Evolutionary conservation across 2,888 invertebrate species (phyloP).

Genomic region (Sinodicranocentrus sp.): DNA sequence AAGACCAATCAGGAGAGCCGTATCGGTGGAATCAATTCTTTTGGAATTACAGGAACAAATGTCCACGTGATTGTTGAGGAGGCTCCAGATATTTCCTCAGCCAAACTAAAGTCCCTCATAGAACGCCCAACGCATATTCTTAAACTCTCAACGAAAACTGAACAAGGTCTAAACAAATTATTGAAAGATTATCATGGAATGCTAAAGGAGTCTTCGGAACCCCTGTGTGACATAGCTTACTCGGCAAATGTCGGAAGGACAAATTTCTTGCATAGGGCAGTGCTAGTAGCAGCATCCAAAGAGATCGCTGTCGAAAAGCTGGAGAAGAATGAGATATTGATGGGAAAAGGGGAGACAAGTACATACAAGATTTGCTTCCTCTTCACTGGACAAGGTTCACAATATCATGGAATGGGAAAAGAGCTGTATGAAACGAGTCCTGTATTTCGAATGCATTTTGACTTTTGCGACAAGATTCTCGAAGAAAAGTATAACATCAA

Average conservation of each 20-base stretch:
- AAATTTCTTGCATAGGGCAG: background rate
- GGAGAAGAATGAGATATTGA: background rate
- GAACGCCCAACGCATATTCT: background rate
- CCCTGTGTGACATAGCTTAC: background rate
- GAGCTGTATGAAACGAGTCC: constrained; percentile 17
- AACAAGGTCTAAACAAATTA: background rate
- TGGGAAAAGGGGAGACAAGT: background rate
- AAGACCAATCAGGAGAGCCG: too few relatives aligned
- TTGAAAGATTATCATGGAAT: background rate
- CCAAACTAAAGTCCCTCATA: too few relatives aligned
- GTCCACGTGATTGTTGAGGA: too few relatives aligned
- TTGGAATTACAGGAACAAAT: too few relatives aligned
- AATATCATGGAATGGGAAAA: constrained; percentile 47
- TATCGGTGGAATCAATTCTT: too few relatives aligned
- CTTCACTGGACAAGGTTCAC: constrained; percentile 64
- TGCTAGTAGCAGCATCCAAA: background rate
- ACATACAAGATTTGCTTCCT: constrained; percentile 35
- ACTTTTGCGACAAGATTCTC: constrained; percentile 15
- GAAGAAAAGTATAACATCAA: background rate
- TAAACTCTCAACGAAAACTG: background rate
- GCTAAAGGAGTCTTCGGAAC: background rate
- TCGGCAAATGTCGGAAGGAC: background rate
- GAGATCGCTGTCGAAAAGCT: background rate
- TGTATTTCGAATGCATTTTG: constrained; percentile 16
- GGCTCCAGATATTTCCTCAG: too few relatives aligned